Base-by-base conservation (phyloP, 1,140 invertebrate genomes). In the Gonatopus flavifemur region DNA sequence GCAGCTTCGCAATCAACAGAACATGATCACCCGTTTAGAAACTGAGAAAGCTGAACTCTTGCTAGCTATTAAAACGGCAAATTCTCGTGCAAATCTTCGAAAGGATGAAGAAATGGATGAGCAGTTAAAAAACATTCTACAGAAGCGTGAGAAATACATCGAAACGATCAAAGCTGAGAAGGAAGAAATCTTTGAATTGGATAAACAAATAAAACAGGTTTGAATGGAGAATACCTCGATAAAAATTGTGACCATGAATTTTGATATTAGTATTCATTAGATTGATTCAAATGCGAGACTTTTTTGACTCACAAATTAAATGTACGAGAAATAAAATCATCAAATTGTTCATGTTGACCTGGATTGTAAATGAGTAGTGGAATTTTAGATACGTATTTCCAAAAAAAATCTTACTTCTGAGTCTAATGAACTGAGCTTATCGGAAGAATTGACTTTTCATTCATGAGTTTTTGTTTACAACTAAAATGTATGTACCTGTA, bases 1-100 rank as follows among this genome's bases (percentile, higher is more conserved):
- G 12, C 82, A 86, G 41, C 78, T 89, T 18, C 74, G 82, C 22
- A 86, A 86, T 71, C 88, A 90, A 64, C 79, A 80, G 61, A 81
- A 80, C 57, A 80, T 85, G 38, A 81, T 87, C 24, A 64, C 74
- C 5, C 79, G 74, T 3, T 67, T 86, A 5, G 81, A 81, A 25
- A 58, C 66, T n/a, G 85, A 87, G 57, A 78, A 84, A 46, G 75
- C 81, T 2, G 82, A 85, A 36, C 76, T 86, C 15, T 71, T 82
- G 52, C 62, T 83, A n/a, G 82, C 83, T 30, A 77, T 86, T 1
- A 82, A 80, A 65, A 80, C 83, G 1, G 79, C 81, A 12, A 81
- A 79, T 35, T 83, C 82, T 16, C 75, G 77, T 0, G 66, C 74
- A 1, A 83, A 83, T 44, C 25, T 76, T 7, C 71, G 78, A 33